These are phyloP conservation scores for Ladona fulva DNA, from an alignment of 1,140 invertebrate genomes.

Conservation along the genomic window DNA sequence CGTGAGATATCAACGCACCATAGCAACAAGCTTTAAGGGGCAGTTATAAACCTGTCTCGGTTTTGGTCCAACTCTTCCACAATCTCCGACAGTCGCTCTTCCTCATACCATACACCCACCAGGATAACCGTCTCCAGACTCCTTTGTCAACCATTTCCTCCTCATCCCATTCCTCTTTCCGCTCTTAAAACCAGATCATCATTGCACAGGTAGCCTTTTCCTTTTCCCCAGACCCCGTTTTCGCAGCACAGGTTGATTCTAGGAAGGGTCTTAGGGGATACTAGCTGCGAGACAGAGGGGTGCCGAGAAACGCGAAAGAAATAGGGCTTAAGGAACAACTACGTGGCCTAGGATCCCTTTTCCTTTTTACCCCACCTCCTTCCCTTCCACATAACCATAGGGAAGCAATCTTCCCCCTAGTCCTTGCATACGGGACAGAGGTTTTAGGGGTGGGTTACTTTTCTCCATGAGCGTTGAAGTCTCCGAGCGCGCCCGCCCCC, in stretches of 20 bases:
- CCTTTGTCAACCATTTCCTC: not conserved
- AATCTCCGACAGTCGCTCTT: no score
- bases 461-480: not conserved
- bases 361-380: not conserved
- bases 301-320: not conserved
- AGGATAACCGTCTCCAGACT: not conserved
- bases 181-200: not conserved
- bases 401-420: no score
- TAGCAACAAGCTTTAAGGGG: no score
- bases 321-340: not conserved
- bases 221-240: not conserved
- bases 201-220: not conserved
- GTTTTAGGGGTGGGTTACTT: not conserved
- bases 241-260: not conserved
- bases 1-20: no score
- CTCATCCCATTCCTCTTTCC: not conserved
- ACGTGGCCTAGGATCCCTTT: not conserved
- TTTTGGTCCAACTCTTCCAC: no score
- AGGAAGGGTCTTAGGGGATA: not conserved
- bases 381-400: not conserved
- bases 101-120: not conserved
- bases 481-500: not conserved
- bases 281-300: no score
- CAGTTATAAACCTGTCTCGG: no score
- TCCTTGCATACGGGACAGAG: not conserved